Base-by-base conservation (phyloP, 1,140 invertebrate species). In the Andricus grossulariae region DNA sequence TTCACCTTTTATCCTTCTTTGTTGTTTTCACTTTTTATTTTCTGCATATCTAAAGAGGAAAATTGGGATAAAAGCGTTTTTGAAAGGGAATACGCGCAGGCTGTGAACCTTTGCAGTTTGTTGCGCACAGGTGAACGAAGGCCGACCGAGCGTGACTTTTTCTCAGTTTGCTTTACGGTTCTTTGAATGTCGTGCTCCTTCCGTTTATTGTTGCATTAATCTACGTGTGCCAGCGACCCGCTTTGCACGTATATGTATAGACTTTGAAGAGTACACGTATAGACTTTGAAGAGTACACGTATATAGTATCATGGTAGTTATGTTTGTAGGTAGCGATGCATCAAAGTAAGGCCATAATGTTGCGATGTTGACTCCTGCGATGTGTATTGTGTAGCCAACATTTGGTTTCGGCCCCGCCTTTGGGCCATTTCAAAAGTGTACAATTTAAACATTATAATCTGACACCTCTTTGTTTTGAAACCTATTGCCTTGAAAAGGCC, bases 181-280 rank as follows among this genome's bases (percentile, higher is more conserved):
- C 78, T 84, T 83, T 80, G 72, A 81, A 80, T 82, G 79, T 86
- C 82, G 79, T 80, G 80, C 78, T 81, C 82, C 84, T 84, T 86
- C 78, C 79, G 80, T 83, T 84, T 86, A 83, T 83, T 84, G 73
- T 84, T 83, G 77, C 77, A 73, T 77, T 82, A 72, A 80, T 80
- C 71, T 77, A 77, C 66, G 74, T 78, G 77, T 74, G 73, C 75
- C 74, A 73, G 74, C 76, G 74, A 82, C 80, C 76, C 60, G 78
- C 72, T 82, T 80, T 54, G 73, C 66, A 71, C 78, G 71, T 74
- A 71, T 74, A 73, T 13, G 50, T 73, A 76, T 80, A 82, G 52
- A 52, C 57, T 72, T 78, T 77, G 60, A 7, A 39, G 60, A 66
- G 39, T 16, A 66, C 16, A 66, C 25, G 32, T 16, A 66, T 32